These are phyloP conservation scores for Sinelater perroti DNA, from an alignment of 2,888 invertebrate species.

Conservation along the genomic window DNA sequence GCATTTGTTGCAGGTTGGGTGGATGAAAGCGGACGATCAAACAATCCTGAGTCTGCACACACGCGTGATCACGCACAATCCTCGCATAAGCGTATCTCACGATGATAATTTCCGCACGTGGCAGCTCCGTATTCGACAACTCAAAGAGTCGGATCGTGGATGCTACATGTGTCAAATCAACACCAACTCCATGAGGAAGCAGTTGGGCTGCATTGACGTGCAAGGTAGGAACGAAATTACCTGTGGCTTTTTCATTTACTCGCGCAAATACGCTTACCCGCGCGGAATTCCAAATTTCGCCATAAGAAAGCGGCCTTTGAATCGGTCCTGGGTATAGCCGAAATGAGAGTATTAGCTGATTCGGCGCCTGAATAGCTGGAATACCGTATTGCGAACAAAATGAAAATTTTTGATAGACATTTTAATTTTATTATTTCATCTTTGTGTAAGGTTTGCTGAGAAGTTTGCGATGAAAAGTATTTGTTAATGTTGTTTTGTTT, in stretches of 20 bases:
- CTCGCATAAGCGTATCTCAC: conserved; percentile 73
- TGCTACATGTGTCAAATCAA: conserved; percentile 86
- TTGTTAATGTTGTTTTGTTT: too few species aligned
- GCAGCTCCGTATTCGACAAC: conserved; percentile 76
- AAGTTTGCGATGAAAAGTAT: too few species aligned
- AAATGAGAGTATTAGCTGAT: too few species aligned
- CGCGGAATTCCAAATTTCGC: neutral
- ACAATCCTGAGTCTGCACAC: conserved; percentile 78
- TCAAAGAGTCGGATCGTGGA: conserved; percentile 77
- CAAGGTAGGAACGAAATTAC: conserved; percentile 66
- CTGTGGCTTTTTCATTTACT: conserved; percentile 1
- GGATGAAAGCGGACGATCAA: conserved; percentile 80
- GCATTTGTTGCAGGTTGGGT: conserved; percentile 70
- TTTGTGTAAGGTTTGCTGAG: too few species aligned
- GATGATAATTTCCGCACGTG: conserved; percentile 77
- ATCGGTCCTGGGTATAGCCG: too few species aligned
- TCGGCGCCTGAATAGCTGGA: too few species aligned
- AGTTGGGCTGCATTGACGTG: conserved; percentile 80
- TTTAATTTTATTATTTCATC: too few species aligned
- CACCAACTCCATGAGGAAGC: conserved; percentile 79
- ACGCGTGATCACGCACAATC: conserved; percentile 78
- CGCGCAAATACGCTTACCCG: neutral
- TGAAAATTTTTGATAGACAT: too few species aligned
- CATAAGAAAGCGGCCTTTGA: too few species aligned
- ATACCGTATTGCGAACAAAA: too few species aligned